A percentile compares a stretch with the other conserved stretches of the same genome.
phyloP scores from a whole-genome alignment of 2,113 vertebrate species.

The Aplodontia rufa region DNA sequence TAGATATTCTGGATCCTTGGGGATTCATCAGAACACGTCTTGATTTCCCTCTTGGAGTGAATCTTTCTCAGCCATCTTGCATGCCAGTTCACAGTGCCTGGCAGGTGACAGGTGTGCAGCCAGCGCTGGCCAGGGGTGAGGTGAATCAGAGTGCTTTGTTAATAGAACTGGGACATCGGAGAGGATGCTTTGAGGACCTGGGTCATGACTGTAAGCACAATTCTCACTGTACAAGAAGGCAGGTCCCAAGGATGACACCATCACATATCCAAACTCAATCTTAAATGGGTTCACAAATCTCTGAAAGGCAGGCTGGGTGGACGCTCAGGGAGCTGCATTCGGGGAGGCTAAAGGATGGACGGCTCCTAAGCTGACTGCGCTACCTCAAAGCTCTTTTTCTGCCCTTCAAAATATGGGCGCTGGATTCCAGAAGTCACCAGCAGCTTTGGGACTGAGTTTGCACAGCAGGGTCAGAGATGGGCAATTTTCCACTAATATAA shows the following conservation, averaged over 20 bases:
- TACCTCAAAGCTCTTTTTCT: not conserved
- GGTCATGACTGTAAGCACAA: not conserved
- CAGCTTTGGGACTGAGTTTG: not conserved
- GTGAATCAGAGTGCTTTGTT: fast-evolving
- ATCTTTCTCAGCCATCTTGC: not conserved
- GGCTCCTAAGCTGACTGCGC: not conserved
- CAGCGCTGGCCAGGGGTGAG: no score
- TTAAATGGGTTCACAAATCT: not conserved
- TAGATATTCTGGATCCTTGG: not conserved
- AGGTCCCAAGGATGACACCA: not conserved
- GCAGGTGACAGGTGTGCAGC: fast-evolving
- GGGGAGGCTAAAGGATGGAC: not conserved
- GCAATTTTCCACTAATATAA: not conserved
- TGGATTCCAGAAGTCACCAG: not conserved
- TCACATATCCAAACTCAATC: not conserved
- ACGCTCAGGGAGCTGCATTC: fast-evolving
- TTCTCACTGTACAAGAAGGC: not conserved
- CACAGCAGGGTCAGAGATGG: not conserved
- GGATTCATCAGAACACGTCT: not conserved
- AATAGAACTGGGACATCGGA: not conserved
- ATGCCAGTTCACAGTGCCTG: not conserved
- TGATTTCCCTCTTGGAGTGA: not conserved
- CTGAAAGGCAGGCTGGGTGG: not conserved
- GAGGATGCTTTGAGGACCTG: not conserved
- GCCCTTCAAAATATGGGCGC: not conserved